These are phyloP conservation scores for Hucho hucho DNA, from an alignment of 2,113 vertebrate genomes.

Conservation along the genomic window DNA sequence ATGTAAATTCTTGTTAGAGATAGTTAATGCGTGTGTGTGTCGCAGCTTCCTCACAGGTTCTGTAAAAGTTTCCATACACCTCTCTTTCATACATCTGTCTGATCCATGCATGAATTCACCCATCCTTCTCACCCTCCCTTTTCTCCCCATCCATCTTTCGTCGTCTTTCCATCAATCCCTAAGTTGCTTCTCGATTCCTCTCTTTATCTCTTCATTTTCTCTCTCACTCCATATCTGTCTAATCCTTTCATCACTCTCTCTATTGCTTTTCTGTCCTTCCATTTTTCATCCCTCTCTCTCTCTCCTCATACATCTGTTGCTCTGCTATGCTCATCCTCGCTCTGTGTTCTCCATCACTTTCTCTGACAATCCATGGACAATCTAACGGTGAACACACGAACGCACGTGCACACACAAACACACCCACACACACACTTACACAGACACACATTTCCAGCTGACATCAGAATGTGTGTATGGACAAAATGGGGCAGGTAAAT, in stretches of 20 bases:
- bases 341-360: too few species aligned
- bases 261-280: slow-evolving; percentile 21
- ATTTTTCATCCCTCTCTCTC: slow-evolving; percentile 26
- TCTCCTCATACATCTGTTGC: slow-evolving; percentile 19
- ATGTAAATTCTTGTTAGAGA: neutral
- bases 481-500: too few species aligned
- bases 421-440: too few species aligned
- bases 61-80: neutral
- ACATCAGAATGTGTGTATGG: too few species aligned
- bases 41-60: neutral
- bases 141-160: slow-evolving; percentile 15
- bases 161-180: slow-evolving; percentile 60
- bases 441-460: too few species aligned
- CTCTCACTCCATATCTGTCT: slow-evolving; percentile 39
- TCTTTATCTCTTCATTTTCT: slow-evolving; percentile 57
- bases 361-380: too few species aligned
- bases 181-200: slow-evolving; percentile 53
- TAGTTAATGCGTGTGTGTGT: neutral
- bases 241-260: slow-evolving; percentile 29
- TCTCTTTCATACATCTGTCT: neutral
- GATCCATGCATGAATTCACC: neutral
- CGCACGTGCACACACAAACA: neutral
- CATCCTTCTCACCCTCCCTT: neutral
- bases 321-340: slow-evolving; percentile 12
- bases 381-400: slow-evolving; percentile 10